phyloP scores from a whole-genome alignment of 2,797 vertebrate genomes.

The Rhinichthys osculus region DNA sequence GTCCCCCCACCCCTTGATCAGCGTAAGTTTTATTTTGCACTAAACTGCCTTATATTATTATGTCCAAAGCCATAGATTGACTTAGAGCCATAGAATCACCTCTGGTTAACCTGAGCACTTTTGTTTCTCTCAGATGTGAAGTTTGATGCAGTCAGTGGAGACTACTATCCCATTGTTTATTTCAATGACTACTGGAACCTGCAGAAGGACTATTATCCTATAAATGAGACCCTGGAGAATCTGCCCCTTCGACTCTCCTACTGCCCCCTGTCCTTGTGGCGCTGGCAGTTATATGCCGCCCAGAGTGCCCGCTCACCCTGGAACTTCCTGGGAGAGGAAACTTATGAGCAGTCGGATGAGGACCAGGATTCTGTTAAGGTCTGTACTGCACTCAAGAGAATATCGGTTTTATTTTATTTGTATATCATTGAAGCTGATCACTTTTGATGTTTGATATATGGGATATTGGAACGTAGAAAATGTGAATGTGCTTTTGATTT shows the following conservation, averaged over 20 bases:
- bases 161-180: slow-evolving; percentile 96
- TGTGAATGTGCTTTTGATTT: too few species aligned
- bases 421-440: too few species aligned
- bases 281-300: slow-evolving; percentile 96
- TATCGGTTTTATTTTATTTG: background rate
- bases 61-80: background rate
- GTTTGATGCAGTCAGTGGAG: slow-evolving; percentile 92
- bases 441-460: too few species aligned
- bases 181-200: slow-evolving; percentile 99
- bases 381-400: background rate
- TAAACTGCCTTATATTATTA: background rate
- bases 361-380: slow-evolving; percentile 98
- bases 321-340: slow-evolving; percentile 93
- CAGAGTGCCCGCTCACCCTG: slow-evolving; percentile 92
- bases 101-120: slow-evolving; percentile 20
- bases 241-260: slow-evolving; percentile 88
- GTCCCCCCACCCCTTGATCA: slow-evolving; percentile 95
- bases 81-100: background rate
- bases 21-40: slow-evolving; percentile 76
- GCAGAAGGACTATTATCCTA: slow-evolving; percentile 93
- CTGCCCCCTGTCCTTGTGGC: slow-evolving; percentile 93
- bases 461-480: too few species aligned
- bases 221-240: slow-evolving; percentile 85
- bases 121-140: slow-evolving; percentile 84
- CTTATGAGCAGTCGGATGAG: slow-evolving; percentile 95